These are phyloP conservation scores for Andrena bucephala DNA, from an alignment of 2,888 invertebrate genomes.

Conservation along the genomic window DNA sequence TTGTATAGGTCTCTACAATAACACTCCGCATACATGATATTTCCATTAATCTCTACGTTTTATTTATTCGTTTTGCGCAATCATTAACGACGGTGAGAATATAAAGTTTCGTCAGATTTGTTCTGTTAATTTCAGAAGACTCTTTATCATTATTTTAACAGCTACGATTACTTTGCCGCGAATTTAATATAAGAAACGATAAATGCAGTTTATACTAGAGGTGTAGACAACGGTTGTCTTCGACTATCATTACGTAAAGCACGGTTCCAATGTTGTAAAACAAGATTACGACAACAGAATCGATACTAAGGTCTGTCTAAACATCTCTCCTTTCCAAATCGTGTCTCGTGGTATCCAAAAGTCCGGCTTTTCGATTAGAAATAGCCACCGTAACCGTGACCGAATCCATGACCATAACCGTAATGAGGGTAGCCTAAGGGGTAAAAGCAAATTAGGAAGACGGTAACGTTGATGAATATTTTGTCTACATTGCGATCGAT, in stretches of 20 bases:
- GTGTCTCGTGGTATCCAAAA: conserved; percentile 37
- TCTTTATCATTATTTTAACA: neutral
- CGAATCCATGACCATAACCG: conserved; percentile 76
- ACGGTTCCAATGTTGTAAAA: conserved; percentile 10
- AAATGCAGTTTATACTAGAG: conserved; percentile 10
- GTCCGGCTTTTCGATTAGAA: conserved; percentile 36
- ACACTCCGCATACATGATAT: conserved; percentile 3
- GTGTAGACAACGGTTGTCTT: neutral
- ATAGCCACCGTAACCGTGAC: conserved; percentile 67
- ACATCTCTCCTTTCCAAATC: conserved; percentile 33
- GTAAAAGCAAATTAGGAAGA: conserved; percentile 40
- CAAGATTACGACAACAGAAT: conserved; percentile 23
- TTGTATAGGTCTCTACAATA: neutral
- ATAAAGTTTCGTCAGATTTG: conserved; percentile 1
- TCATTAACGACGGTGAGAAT: conserved; percentile 13
- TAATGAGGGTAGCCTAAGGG: conserved; percentile 72
- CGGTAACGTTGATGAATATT: conserved; percentile 51
- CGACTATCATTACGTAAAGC: conserved; percentile 1
- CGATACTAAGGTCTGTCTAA: conserved; percentile 21
- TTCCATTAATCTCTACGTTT: conserved; percentile 29
- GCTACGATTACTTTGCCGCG: conserved; percentile 1
- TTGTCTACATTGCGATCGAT: conserved; percentile 15
- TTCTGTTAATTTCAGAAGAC: neutral
- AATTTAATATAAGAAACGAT: neutral
- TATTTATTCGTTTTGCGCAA: conserved; percentile 28